Base-by-base conservation (phyloP, 2,797 vertebrate genomes). In the Mastacembelus armatus region DNA sequence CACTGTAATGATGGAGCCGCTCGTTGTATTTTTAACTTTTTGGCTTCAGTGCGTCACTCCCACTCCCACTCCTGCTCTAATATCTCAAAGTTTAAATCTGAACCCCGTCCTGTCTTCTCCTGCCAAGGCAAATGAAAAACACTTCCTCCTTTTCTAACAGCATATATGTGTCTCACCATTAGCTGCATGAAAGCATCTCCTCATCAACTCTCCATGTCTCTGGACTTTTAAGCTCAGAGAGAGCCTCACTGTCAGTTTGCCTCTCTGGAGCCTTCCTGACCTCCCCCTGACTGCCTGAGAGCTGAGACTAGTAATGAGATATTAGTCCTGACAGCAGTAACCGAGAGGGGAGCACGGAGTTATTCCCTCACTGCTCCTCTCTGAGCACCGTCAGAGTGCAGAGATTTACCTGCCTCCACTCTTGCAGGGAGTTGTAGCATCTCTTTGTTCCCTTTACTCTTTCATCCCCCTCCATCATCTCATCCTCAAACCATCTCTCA, bases 231-330 rank as follows among this genome's bases (percentile, higher is more conserved):
- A 59, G 67, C 74, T 68, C 48, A 39, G 27, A 47, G 71, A 88
- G 74, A 71, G 68, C 22, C 29, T 74, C 19, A 5, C 63, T 59
- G 81, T 75, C 57, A 49, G 44, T 32, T 24, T 18, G 49, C 21
- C 60, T 82, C 83, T 66, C 77, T 18, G 65, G 76, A 85, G 82
- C 64, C 60, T 75, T 64, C 45, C 77, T 88, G 86, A 88, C 88
- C 87, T 83, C 84, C 56, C 43, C n/a, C 83, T 82, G 86, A 87
- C 88, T 82, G 78, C 77, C 65, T 64, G 63, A 66, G 65, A 75
- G 74, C 77, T 56, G 65, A 66, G 80, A 83, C 85, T 80, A 15
- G 55, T 83, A 85, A 89, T 88, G 87, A 88, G 83, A 81, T 59
- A 80, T 86, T 70, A 78, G 80, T 51, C 69, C 71, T 77, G 81